Base-by-base conservation (phyloP, 2,888 invertebrate genomes). In the Synergus itoensis region DNA sequence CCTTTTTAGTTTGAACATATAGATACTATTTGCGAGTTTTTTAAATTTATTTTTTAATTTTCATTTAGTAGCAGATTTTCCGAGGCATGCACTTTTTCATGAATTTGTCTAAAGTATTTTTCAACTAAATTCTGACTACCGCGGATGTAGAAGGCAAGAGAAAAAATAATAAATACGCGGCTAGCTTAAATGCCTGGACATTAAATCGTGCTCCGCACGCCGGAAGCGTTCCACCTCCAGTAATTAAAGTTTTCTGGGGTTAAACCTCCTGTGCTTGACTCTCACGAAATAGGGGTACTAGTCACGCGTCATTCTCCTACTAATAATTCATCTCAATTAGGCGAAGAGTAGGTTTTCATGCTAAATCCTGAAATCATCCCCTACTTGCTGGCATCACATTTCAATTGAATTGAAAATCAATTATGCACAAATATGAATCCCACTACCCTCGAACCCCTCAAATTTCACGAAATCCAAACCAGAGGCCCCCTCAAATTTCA, bases 131-230 rank as follows among this genome's bases (percentile, higher is more conserved):
- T 57, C 73, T 40, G 53, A 73, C 53, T 57, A 53, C 36, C 53
- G 73, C 4, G 73, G 53, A 57, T 73, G 53, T 53, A 57, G 53
- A 53, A 53, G 48, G 53, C 73, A 36, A 73, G 53, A 21, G 53
- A 53, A 57, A 53, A 57, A 73, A 73, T 73, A 53, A 73, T 73
- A 73, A 73, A 73, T 73, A 73, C 28, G 73, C 53, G 53, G 73
- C 53, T 36, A 73, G 73, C 73, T 73, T 73, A 73, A 73, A 73
- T 73, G 73, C 53, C 53, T 48, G 53, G 73, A 73, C 73, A 73
- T 73, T 73, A 73, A 73, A 73, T 73, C 28, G 73, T 40, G 73
- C 73, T 57, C 73, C 36, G 53, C 73, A 57, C 73, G 53, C 53
- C 73, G 53, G 73, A 73, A 73, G 53, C 73, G 73, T 36, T 40